phyloP scores from a whole-genome alignment of 2,113 vertebrate species.

The Clarias batrachus region DNA sequence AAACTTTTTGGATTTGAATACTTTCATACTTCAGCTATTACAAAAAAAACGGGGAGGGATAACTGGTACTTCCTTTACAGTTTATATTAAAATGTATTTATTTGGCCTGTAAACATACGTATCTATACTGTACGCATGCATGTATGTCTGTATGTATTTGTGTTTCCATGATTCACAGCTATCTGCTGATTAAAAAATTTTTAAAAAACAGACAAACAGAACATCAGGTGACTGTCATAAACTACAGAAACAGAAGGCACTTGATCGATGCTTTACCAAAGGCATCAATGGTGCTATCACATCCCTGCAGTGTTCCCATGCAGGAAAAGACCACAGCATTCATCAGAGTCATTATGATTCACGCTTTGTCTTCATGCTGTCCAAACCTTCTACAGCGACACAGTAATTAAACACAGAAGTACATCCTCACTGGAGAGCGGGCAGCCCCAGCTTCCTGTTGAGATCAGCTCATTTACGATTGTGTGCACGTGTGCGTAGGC shows the following conservation, averaged over 20 bases:
- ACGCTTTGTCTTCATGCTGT: slow-evolving; percentile 5
- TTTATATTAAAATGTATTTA: neutral
- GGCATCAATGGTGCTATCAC: neutral
- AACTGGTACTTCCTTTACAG: neutral
- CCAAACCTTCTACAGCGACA: slow-evolving; percentile 27
- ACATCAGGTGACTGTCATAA: neutral
- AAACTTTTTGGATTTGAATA: neutral
- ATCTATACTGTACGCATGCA: no score
- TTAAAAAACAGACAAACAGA: neutral
- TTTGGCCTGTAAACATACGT: neutral
- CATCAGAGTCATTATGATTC: slow-evolving; percentile 40
- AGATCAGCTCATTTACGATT: neutral
- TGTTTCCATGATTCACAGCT: neutral
- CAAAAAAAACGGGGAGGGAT: neutral
- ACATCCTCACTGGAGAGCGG: slow-evolving; percentile 27
- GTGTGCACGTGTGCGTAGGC: neutral
- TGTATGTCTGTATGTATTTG: neutral
- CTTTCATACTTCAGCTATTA: neutral
- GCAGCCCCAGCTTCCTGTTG: neutral
- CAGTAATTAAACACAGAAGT: slow-evolving; percentile 42
- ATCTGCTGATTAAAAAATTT: neutral
- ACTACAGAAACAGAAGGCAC: neutral
- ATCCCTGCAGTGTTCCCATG: slow-evolving; percentile 20
- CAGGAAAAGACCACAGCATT: slow-evolving; percentile 22
- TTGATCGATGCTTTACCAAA: neutral